Base-by-base conservation (phyloP, 2,888 invertebrate species). In the Ormyrus nitidulus region DNA sequence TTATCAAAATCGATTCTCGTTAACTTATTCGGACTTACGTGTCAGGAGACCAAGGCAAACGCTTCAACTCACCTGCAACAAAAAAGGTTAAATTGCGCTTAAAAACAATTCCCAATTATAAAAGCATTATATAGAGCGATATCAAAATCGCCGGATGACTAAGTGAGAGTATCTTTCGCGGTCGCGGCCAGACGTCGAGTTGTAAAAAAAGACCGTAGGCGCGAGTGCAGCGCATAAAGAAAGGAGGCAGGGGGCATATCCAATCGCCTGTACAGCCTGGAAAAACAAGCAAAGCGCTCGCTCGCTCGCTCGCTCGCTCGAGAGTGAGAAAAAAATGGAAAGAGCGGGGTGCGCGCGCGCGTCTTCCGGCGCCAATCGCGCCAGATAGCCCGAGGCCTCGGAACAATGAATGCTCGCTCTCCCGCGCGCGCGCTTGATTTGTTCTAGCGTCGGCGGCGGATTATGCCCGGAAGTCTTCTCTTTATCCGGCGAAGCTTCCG, bases 401-500 rank as follows among this genome's bases (percentile, higher is more conserved):
- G 84, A 84, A 87, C 86, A 88, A 88, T 88, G 87, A 86, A 84
- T 84, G 81, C 84, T 84, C 84, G 85, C 34, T 34, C 34, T 34
- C 34, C 2, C 19, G 19, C 83, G 82, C 83, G 84, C 84, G 84
- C 34, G 88, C 87, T 89, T 88, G 89, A 90, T 89, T 89, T 90
- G 90, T 90, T 90, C 89, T 86, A 86, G 87, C 86, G 86, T 85
- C 83, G 83, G 82, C 85, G 79, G 73, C 79, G 87, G 87, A 90
- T 90, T 90, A 90, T 90, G 89, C 89, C 90, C 89, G 90, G 89
- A 90, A 90, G 79, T 77, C 69, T 61, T 77, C 64, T 73, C 76
- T 74, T 75, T 77, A 73, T 81, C 71, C 70, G 64, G 61, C 54
- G 19, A 10, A 34, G 34, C 34, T 34, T 34, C 65, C 73, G 72